Evolutionary conservation across 2,797 vertebrate genomes (phyloP), one percentile per base, ranked within the genome.

Genomic region (Syngnathus rostellatus): DNA sequence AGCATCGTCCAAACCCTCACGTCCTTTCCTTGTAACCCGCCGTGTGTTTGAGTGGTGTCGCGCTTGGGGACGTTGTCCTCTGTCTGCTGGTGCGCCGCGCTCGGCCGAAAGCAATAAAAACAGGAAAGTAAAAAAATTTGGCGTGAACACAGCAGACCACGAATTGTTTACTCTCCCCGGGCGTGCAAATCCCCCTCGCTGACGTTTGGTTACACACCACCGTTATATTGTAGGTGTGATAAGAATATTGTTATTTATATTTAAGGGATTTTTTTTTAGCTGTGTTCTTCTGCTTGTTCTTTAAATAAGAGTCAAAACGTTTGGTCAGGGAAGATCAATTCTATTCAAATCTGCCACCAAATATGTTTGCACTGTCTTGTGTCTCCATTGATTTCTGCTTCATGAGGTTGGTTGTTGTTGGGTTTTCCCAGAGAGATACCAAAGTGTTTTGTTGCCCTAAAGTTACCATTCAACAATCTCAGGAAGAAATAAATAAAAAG

Each of bases 201-300:
- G 50, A 9, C 1, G 12, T 55, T 55, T 31, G 23, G 7, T 37
- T 57, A 31, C 25, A 37, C 37, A 57, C 55, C 55, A 57, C 31
- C 25, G 38, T 57, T 2, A 57, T 57, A 17, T 57, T 31, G 14
- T 37, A 17, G 31, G 17, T 37, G 55, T 31, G 12, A 57, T 57
- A 8, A 45, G 6, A n/a, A 83, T 80, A 81, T 86, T 87, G 84
- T 90, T 90, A 91, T 91, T 91, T 90, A 91, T 90, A 93, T 91
- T 87, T 90, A 90, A 90, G 91, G 90, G 91, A 92, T 87, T 87
- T 23, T 87, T 87, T 23, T 91, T 91, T 90, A 90, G 86, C 87
- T 81, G 86, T 82, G 81, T 83, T 86, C 87, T 85, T 80, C 79
- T 92, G 80, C 84, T 89, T 90, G 81, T 88, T 88, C 80, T 64